These are phyloP conservation scores for Suricata suricatta DNA, from an alignment of 2,113 vertebrate species.

Conservation along the genomic window DNA sequence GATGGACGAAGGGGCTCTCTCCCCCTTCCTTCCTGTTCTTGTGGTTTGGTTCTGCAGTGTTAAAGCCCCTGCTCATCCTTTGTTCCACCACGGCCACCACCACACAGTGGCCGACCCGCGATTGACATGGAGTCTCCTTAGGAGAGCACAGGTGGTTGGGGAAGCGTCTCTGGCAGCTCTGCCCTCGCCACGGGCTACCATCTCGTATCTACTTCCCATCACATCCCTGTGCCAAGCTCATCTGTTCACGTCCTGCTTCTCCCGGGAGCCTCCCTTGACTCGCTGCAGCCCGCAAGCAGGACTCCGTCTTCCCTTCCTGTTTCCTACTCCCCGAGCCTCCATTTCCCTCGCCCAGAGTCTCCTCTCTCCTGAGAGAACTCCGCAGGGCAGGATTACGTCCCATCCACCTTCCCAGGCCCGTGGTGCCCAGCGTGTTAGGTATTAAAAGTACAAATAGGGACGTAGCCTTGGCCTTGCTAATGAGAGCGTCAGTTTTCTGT, in stretches of 20 bases:
- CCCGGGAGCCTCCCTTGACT: not conserved
- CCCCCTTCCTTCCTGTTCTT: not conserved
- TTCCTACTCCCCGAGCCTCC: not conserved
- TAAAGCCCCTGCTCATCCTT: not conserved
- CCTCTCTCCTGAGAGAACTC: not conserved
- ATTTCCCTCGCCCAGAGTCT: not conserved
- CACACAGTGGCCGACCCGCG: fast-evolving
- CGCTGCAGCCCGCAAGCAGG: not conserved
- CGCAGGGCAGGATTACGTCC: not conserved
- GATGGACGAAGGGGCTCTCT: not conserved
- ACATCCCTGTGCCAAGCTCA: not conserved
- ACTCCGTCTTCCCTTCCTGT: not conserved
- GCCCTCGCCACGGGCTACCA: not conserved
- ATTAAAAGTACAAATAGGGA: not conserved
- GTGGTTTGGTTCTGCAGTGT: not conserved
- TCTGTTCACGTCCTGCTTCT: not conserved
- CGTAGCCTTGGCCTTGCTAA: not conserved
- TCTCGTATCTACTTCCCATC: too few relatives aligned
- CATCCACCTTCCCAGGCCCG: not conserved
- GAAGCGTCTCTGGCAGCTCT: not conserved
- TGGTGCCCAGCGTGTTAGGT: not conserved
- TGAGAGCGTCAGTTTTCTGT: not conserved
- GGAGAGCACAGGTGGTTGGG: not conserved
- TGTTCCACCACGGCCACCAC: not conserved
- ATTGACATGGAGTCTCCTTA: not conserved